phyloP scores from a whole-genome alignment of 2,888 invertebrate genomes.

The Drosophila mimica region DNA sequence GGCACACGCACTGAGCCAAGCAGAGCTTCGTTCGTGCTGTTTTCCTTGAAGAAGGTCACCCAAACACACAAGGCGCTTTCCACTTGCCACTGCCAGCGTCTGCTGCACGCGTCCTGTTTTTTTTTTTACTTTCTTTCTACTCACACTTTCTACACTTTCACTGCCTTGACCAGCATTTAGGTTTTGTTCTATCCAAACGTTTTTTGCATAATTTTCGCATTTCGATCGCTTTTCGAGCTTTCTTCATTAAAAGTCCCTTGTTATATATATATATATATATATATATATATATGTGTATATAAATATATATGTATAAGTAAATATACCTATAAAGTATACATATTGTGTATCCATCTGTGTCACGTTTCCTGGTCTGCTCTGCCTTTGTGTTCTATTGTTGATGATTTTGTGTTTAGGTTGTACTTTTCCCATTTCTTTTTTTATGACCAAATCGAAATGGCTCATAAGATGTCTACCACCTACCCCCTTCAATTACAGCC shows the following conservation, averaged over 20 bases:
- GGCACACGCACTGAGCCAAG: constrained; percentile 26
- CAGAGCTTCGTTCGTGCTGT: constrained; percentile 44
- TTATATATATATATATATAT: too few relatives aligned
- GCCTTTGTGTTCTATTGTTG: constrained; percentile 3
- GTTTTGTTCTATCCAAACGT: constrained; percentile 31
- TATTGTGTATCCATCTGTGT: constrained; percentile 40
- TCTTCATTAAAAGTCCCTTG: constrained; percentile 41
- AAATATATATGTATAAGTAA: not conserved
- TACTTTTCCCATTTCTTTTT: constrained; percentile 29
- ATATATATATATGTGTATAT: not conserved
- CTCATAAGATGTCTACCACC: constrained; percentile 20
- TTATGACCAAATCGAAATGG: constrained; percentile 49
- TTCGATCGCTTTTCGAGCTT: constrained; percentile 40
- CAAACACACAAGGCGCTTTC: constrained; percentile 16
- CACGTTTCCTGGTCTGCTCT: constrained; percentile 20
- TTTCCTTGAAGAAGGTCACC: constrained; percentile 74
- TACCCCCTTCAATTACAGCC: not conserved
- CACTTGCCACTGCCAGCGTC: not conserved
- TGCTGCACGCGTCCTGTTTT: not conserved
- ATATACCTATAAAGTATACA: constrained; percentile 2
- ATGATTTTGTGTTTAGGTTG: constrained; percentile 31
- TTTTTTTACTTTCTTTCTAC: not conserved
- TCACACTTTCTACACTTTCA: constrained; percentile 39
- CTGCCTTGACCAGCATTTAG: constrained; percentile 63
- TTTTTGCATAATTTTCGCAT: constrained; percentile 58